Conservation (phyloP, 1,140 invertebrate genomes). For the Galleria mellonella region DNA sequence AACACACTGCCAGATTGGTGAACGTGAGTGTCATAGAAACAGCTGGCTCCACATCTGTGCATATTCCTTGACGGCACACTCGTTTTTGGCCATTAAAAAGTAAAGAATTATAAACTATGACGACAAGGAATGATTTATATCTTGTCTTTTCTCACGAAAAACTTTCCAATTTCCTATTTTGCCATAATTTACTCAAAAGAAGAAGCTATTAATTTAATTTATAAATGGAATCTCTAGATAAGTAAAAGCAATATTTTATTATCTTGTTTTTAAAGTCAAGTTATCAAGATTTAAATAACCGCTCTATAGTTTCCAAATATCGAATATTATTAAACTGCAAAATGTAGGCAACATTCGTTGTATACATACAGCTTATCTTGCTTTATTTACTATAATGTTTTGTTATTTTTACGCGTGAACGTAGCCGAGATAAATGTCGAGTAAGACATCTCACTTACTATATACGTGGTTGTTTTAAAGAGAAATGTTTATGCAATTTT, state of each 20-base stretch:
- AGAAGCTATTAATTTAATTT: too few species aligned
- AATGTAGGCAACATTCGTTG: too few species aligned
- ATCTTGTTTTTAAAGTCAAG: too few species aligned
- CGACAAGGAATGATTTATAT: slow-evolving; percentile 30
- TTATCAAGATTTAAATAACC: too few species aligned
- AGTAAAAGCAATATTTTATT: too few species aligned
- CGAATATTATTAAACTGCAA: too few species aligned
- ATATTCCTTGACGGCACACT: slow-evolving; percentile 13
- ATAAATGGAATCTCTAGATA: too few species aligned
- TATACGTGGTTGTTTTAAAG: slow-evolving; percentile 16
- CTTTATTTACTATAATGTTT: background rate
- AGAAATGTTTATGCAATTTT: slow-evolving; percentile 44
- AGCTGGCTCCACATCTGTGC: slow-evolving; percentile 53
- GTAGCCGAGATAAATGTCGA: slow-evolving; percentile 14
- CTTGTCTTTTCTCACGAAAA: slow-evolving; percentile 9
- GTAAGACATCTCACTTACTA: slow-evolving; percentile 18
- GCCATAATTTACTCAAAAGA: too few species aligned
- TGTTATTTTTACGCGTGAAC: background rate
- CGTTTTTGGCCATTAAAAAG: slow-evolving; percentile 28
- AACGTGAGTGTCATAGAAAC: slow-evolving; percentile 69
- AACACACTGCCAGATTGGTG: slow-evolving; percentile 54
- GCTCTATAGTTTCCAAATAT: too few species aligned
- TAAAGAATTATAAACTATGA: slow-evolving; percentile 37
- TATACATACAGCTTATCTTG: slow-evolving; percentile 1
- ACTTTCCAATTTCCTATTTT: too few species aligned